Evolutionary conservation across 2,888 invertebrate genomes (phyloP), one percentile per base, ranked within the genome.

Genomic region (Apotomis capreana): DNA sequence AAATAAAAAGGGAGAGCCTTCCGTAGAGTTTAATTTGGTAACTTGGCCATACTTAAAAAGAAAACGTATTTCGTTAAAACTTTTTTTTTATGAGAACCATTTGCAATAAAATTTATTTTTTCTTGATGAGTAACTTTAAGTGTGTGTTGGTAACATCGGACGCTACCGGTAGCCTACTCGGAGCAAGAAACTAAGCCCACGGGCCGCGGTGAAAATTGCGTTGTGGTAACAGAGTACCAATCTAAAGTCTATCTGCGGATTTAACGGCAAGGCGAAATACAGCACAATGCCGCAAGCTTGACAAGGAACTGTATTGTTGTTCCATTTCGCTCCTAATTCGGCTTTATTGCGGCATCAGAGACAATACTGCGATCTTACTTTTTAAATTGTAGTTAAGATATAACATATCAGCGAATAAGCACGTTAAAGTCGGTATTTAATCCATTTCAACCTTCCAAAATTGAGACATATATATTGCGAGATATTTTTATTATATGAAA

Each of bases 251-350:
- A 65, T 62, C 52, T 60, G 51, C 59, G 68, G 55, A 57, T 46
- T 65, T 57, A 46, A 46, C 44, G 51, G 40, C 37, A 58, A 58
- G 36, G 26, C 26, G 26, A 26, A 46, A 51, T 10, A 40, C 44
- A 44, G 9, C n/a, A 62, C 62, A 62, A 69, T 57, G 37, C 57
- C 57, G 12, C 36, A 40, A 62, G 57, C 62, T 49, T 13, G 37
- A 37, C 8, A 3, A 40, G 4, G 49, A 49, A 57, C 62, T 51
- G 64, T n/a, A 69, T 69, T 69, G 55, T 69, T 49, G 69, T 51
- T 62, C 49, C 69, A 49, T 55, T 69, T 46, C 10, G 3, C 26
- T 52, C 51, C 51, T 54, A n/a, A 61, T 61, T 54, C 37, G 12
- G 55, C 52, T 59, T 60, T 51, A 46, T 36, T 55, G 5, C 10